Base-by-base conservation (phyloP, 2,888 invertebrate genomes). In the Drosophila stalkeri region DNA sequence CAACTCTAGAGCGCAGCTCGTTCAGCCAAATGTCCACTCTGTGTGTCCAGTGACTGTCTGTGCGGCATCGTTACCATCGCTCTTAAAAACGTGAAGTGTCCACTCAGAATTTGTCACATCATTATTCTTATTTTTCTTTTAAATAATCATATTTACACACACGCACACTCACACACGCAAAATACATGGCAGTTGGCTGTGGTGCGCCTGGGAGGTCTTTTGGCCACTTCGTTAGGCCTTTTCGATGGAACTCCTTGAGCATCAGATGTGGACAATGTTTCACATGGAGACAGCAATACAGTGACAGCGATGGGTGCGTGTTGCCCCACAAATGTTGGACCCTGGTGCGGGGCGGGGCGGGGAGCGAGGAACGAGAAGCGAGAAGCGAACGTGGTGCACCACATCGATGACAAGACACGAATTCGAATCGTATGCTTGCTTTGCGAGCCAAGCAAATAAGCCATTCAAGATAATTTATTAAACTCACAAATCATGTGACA, bases 71-170 rank as follows among this genome's bases (percentile, higher is more conserved):
- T 63, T 60, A 23, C 44, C 66, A 44, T 54, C 43, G 75, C 79
- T 77, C 76, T 82, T 70, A 61, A 79, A 71, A 80, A 72, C 62
- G 44, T 88, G 55, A 86, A 88, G 88, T 88, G 73, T 80, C 89
- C 89, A 88, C 87, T 86, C 76, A 81, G 82, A 88, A 89, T 89
- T 87, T 89, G 89, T 89, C 89, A 90, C 90, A 89, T 89, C 89
- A 89, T 89, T 89, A 90, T 89, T 90, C 90, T 89, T 89, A 89
- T 90, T 90, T 88, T 88, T 90, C 81, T 87, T 86, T 87, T 76
- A 74, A 82, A 82, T 79, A 85, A 85, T 85, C 86, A 84, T 84
- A 62, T 51, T 41, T 65, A 65, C 49, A 66, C 46, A 47, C 51
- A 47, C 61, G 54, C 47, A 57, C 47, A 52, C 55, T 33, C 33